Evolutionary conservation across 1,140 invertebrate genomes (phyloP).

Genomic region (Melitaea cinxia): DNA sequence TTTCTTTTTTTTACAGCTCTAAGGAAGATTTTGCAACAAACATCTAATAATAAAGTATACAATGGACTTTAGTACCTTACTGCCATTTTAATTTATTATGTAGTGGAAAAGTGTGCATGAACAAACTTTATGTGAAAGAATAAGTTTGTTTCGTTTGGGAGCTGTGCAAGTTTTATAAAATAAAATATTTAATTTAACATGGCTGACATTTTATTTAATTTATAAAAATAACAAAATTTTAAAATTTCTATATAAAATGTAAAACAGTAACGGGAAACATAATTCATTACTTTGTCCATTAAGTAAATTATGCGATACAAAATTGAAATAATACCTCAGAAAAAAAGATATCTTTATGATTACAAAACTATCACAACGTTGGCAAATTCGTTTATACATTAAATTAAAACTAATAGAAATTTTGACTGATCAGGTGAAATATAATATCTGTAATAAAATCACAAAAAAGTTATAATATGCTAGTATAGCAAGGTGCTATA

Average conservation of each 20-base stretch:
- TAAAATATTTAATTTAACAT: slow-evolving; percentile 24
- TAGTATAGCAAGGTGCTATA: too few species aligned
- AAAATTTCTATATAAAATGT: neutral
- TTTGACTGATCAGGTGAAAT: too few species aligned
- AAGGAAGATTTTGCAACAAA: slow-evolving; percentile 70
- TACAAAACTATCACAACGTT: too few species aligned
- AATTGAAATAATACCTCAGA: neutral
- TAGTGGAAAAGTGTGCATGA: slow-evolving; percentile 72
- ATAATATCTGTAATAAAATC: too few species aligned
- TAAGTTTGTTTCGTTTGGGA: slow-evolving; percentile 26
- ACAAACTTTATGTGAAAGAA: slow-evolving; percentile 53
- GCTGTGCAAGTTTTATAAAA: slow-evolving; percentile 20
- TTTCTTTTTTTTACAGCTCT: slow-evolving; percentile 68
- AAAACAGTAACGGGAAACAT: neutral
- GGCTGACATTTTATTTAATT: slow-evolving; percentile 1
- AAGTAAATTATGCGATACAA: neutral
- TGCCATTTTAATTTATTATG: slow-evolving; percentile 70
- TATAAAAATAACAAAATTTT: neutral
- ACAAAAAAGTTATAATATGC: too few species aligned
- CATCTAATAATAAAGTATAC: slow-evolving; percentile 76
- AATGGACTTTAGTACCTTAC: slow-evolving; percentile 73
- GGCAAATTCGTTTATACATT: too few species aligned
- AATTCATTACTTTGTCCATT: neutral
- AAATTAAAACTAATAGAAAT: too few species aligned
- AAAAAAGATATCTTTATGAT: too few species aligned